Evolutionary conservation across 1,140 invertebrate species (phyloP).

Genomic region (Calycopis cecrops): DNA sequence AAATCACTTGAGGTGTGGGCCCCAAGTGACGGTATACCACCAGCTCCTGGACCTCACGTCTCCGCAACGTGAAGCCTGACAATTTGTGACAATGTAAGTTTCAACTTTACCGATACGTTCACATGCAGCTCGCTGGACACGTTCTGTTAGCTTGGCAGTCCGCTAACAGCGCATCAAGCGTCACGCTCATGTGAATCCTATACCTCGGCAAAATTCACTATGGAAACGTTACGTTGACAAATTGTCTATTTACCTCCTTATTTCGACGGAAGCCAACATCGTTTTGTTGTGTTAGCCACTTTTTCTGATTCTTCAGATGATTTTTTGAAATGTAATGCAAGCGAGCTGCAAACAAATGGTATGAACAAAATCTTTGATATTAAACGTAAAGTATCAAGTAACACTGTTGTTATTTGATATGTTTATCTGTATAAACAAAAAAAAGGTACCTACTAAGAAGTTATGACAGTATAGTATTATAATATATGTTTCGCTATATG

Average conservation of each 20-base stretch:
- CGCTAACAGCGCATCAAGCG: constrained; percentile 6
- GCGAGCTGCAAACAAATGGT: constrained; percentile 45
- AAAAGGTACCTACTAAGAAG: too few species aligned
- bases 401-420: too few species aligned
- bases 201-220: constrained; percentile 41
- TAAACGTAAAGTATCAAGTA: too few species aligned
- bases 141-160: constrained; percentile 24
- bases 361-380: neutral
- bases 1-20: neutral
- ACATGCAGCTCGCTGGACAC: constrained; percentile 46
- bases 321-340: constrained; percentile 57
- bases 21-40: constrained; percentile 1
- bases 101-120: constrained; percentile 46
- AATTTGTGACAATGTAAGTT: constrained; percentile 53
- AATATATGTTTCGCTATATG: too few species aligned
- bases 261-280: constrained; percentile 21
- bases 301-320: constrained; percentile 52
- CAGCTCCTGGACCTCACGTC: constrained; percentile 28
- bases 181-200: constrained; percentile 37
- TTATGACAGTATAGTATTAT: too few species aligned
- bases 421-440: neutral
- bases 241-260: constrained; percentile 49
- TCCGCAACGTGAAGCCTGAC: constrained; percentile 39
- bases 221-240: constrained; percentile 51
- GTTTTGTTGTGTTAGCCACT: constrained; percentile 40